Evolutionary conservation across 2,113 vertebrate genomes (phyloP), one percentile per base, ranked within the genome.

Genomic region (Arvicanthis niloticus): DNA sequence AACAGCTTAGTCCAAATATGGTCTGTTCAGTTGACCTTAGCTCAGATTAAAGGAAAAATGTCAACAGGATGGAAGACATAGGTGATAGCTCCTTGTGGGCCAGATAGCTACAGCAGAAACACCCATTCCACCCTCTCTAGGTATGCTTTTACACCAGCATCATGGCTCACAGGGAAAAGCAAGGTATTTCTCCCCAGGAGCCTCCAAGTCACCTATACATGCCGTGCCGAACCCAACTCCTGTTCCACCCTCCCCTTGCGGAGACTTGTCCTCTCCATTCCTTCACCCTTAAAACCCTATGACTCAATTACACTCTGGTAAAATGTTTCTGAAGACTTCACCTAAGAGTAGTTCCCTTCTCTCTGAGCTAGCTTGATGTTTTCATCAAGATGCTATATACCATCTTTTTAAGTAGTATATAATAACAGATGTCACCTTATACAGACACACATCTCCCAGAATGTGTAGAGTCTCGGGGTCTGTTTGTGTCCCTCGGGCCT

Each of bases 1-100:
- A 93, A n/a, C 81, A 65, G 31, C 29, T 81, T 78, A 62, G 31
- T 70, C 73, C 94, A 96, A 96, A 92, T 29, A 51, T 3, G 72
- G 68, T 78, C 67, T 95, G 72, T 85, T 89, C 92, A 73, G 34
- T 15, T 87, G 75, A 58, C 15, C 60, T 95, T 58, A 65, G 73
- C 45, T 96, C 78, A 70, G 93, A 81, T 82, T 9, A 80, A 7
- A 91, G 70, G 26, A 53, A 68, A 68, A 65, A 82, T 12, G 24
- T 29, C 53, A 4, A 0, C 16, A 56, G 80, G 56, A 40, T 4
- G 31, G 48, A 80, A 2, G 37, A 21, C 37, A 4, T 17, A n/a
- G n/a, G 53, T 68, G 31, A 37, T 3, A 65, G 42, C 19, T 12
- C n/a, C 48, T 86, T 62, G 26, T 53, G 70, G 91, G 42, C 68